Base-by-base conservation (phyloP, 2,113 vertebrate species). In the Cebidichthys violaceus region DNA sequence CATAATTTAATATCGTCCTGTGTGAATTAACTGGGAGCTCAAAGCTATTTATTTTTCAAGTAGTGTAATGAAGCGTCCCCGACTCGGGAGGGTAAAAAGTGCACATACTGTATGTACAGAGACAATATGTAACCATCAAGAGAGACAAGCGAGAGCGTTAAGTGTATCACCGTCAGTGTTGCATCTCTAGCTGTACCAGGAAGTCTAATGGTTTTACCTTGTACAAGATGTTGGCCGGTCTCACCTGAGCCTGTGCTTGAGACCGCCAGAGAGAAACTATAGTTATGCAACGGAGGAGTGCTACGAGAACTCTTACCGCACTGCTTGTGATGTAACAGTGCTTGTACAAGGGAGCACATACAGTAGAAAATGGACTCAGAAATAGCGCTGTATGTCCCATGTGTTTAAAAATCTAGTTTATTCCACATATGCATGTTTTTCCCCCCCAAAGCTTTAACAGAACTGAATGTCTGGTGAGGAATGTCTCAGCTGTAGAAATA, bases 171-270 rank as follows among this genome's bases (percentile, higher is more conserved):
- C n/a, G 0, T 35, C 4, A n/a, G 54, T 8, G 73, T 6, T 35
- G 8, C 65, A 47, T 52, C 45, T 76, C 24, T 15, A 33, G 55
- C 1, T 57, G 47, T 47, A 71, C 24, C 17, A 62, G 57, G 50
- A 66, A 52, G 64, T 75, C 29, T 81, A 83, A 90, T 87, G 82
- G 82, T 73, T 90, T 86, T 60, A 81, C 74, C 61, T 64, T 83
- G 80, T 82, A 60, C 66, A 24, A 72, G 65, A 77, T 55, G 64
- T 41, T 8, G 22, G 24, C 43, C 73, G 10, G 43, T 72, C n/a
- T 75, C 62, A 81, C 62, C 59, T 84, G 20, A 47, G 60, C 35
- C 17, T 69, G 17, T 73, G 9, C 9, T 37, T 29, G 69, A 79
- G 72, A 39, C 67, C 39, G 66, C 74, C 57, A 69, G 68, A 79